Base-by-base conservation (phyloP, 2,113 vertebrate species). In the Chloebia gouldiae region DNA sequence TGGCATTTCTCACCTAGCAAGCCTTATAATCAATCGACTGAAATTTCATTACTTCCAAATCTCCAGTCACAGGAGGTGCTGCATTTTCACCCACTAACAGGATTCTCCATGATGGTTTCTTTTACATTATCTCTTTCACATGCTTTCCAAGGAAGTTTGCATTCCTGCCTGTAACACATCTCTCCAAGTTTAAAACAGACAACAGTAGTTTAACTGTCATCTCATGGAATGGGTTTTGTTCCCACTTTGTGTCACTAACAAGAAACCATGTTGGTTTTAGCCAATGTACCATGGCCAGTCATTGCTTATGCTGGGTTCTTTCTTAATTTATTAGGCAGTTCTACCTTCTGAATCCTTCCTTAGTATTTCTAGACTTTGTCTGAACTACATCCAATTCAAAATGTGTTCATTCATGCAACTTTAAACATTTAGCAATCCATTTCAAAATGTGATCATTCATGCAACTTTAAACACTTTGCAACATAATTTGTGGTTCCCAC, bases 381-480 rank as follows among this genome's bases (percentile, higher is more conserved):
- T 82, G 42, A 17, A 42, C 22, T 45, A 65, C 3, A 16, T 73
- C 65, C 69, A 73, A 81, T 71, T 78, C 40, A 44, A 56, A 92
- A 85, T 21, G 4, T 63, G 57, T 65, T 81, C 0, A 0, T 66
- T 90, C 69, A 40, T 25, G 69, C 57, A 92, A 63, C n/a, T 92
- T 90, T 45, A 86, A 95, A 79, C 31, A 88, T 72, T 81, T 31
- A 84, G 44, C 44, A 86, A 71, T 72, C 61, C 72, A 73, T 81
- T 66, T 78, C n/a, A 44, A 56, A 92, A 85, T 21, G 4, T 56
- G 57, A 75, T 83, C 0, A 0, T 63, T 91, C 69, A 33, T 22
- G 72, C 54, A 92, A 63, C n/a, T 92, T 88, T 50, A 84, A 95
- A 76, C n/a, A 86, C 79, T 86, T 30, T 81, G 56, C 47, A 86